Conservation (phyloP, 2,113 vertebrate genomes). For the Oxyura jamaicensis region DNA sequence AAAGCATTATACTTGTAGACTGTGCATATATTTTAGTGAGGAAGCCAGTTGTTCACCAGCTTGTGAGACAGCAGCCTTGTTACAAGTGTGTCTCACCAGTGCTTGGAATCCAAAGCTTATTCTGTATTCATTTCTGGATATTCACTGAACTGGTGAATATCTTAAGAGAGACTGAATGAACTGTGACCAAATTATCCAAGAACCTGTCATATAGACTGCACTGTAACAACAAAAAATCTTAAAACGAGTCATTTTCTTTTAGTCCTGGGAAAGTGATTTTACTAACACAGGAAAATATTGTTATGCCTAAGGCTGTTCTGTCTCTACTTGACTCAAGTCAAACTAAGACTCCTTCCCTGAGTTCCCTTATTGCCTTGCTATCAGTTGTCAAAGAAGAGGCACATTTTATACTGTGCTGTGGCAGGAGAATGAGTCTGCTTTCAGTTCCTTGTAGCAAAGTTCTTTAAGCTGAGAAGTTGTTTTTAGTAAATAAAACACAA, state of each 20-base stretch:
- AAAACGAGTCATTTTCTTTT: constrained; percentile 25
- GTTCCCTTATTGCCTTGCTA: not conserved
- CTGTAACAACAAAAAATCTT: not conserved
- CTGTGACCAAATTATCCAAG: not conserved
- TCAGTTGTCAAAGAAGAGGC: not conserved
- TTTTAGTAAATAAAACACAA: not conserved
- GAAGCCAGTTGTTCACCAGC: not conserved
- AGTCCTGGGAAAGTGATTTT: not conserved
- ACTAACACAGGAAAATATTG: not conserved
- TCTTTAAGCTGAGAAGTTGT: not conserved
- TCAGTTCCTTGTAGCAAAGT: not conserved
- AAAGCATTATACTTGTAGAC: not conserved
- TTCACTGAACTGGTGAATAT: not conserved
- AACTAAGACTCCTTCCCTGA: not conserved
- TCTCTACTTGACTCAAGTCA: not conserved
- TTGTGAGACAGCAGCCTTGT: not conserved
- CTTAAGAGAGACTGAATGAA: not conserved
- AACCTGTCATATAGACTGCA: not conserved
- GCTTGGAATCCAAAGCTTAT: not conserved
- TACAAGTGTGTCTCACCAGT: rapidly evolving
- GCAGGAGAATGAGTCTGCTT: not conserved
- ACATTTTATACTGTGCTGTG: not conserved
- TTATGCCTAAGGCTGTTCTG: constrained; percentile 39
- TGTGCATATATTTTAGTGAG: not conserved
- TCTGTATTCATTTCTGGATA: not conserved